Evolutionary conservation across 2,797 vertebrate species (phyloP), one percentile per base, ranked within the genome.

Genomic region (Melanotaenia nigrans): DNA sequence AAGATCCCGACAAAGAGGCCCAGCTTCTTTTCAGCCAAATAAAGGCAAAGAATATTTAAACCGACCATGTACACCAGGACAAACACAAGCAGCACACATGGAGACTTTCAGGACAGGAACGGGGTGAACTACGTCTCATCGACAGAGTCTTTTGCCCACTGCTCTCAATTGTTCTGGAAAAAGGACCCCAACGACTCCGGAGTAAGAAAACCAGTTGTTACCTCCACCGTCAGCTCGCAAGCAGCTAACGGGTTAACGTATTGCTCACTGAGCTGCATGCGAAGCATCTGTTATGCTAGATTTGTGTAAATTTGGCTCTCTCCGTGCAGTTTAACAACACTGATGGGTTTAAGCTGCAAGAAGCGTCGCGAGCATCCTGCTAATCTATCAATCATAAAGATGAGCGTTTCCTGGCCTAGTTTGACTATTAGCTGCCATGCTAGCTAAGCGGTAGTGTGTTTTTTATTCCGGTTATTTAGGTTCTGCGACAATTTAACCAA

Each of bases 101-200:
- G 91, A 90, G 92, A 93, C 83, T 93, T 93, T 61, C 90, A 91
- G 40, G 92, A 93, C 25, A 85, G 92, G 71, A 93, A 93, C 66
- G 92, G 92, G 81, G 92, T 92, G 53, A 93, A 92, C 79, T 93
- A 93, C 75, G 92, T 92, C 75, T 90, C 91, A 56, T 92, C 92
- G 66, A 88, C 92, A 75, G 92, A 93, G 84, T 89, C 92, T 83
- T 93, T 93, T 81, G 90, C 87, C 69, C 92, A 93, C 87, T 93
- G 92, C 89, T 89, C 92, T 51, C 92, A 93, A 86, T 90, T 93
- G 90, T 93, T 93, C 92, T 93, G 92, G 92, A 93, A 93, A 82
- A 93, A 93, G 85, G 92, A 93, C 77, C 92, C 92, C 75, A 92
- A 85, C 90, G 92, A 93, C 86, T 90, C 92, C 87, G 92, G 92